A percentile compares a stretch with the other conserved stretches of the same genome.
Evolutionary conservation across 2,888 invertebrate species (phyloP).

Genomic region (Drosophila siamana): DNA sequence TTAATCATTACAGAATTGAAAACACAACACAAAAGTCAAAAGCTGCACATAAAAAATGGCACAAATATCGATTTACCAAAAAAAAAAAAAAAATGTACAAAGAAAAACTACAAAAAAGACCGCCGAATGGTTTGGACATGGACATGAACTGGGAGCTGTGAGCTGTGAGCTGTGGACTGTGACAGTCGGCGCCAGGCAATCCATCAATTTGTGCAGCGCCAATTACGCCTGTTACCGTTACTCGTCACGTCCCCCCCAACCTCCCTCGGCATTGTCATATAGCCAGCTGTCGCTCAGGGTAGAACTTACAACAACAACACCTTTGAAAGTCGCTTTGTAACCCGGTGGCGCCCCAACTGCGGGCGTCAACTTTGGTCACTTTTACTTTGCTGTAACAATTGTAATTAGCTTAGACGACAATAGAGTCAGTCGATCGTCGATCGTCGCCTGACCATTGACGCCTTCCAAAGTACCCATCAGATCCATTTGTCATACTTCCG

Average conservation of each 20-base stretch:
- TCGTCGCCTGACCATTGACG: constrained; percentile 56
- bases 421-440: constrained; percentile 32
- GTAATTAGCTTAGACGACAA: constrained; percentile 49
- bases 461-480: constrained; percentile 54
- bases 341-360: constrained; percentile 49
- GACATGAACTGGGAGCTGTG: constrained; percentile 45
- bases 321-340: constrained; percentile 51
- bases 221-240: constrained; percentile 81
- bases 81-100: constrained; percentile 49
- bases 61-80: constrained; percentile 73
- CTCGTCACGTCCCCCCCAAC: constrained; percentile 68
- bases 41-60: constrained; percentile 63
- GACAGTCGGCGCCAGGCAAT: constrained; percentile 83
- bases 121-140: constrained; percentile 51
- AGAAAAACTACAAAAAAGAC: constrained; percentile 58
- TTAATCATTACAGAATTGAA: constrained; percentile 73
- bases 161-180: constrained; percentile 48
- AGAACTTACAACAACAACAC: constrained; percentile 53
- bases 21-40: constrained; percentile 50
- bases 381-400: constrained; percentile 37
- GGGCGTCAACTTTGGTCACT: constrained; percentile 67
- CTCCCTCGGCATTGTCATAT: constrained; percentile 27
- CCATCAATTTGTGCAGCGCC: constrained; percentile 83
- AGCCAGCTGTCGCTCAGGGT: constrained; percentile 50
- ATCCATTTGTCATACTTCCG: constrained; percentile 64